Evolutionary conservation across 2,797 vertebrate genomes (phyloP).

Genomic region (Sciurus vulgaris): DNA sequence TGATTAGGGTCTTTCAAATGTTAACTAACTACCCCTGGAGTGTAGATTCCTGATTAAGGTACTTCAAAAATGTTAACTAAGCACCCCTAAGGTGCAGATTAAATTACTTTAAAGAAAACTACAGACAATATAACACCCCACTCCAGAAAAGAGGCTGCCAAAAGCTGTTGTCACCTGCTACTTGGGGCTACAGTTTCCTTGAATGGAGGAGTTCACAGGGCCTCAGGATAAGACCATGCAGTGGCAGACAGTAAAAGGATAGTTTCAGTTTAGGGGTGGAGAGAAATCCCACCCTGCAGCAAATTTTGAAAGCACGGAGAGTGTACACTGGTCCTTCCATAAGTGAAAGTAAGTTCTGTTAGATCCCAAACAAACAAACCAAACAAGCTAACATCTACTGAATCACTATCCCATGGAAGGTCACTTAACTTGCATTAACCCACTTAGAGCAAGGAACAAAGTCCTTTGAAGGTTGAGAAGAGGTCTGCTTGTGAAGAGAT

Average conservation of each 20-base stretch:
- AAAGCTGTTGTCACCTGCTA: constrained; percentile 1
- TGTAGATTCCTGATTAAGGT: constrained; percentile 79
- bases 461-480: neutral
- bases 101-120: constrained; percentile 79
- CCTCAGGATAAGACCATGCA: neutral
- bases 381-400: neutral
- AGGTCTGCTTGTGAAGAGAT: neutral
- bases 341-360: neutral
- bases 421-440: neutral
- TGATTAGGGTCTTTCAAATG: constrained; percentile 83
- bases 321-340: neutral
- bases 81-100: constrained; percentile 75
- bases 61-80: constrained; percentile 80
- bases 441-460: neutral
- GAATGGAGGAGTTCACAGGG: neutral
- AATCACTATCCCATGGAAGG: neutral
- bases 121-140: constrained; percentile 51
- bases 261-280: neutral
- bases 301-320: neutral
- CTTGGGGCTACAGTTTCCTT: neutral
- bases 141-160: constrained; percentile 43
- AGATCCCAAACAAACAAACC: constrained; percentile 6
- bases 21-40: constrained; percentile 81
- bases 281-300: neutral
- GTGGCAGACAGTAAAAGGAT: neutral